phyloP scores from a whole-genome alignment of 2,113 vertebrate genomes.

The Barnardius zonarius region DNA sequence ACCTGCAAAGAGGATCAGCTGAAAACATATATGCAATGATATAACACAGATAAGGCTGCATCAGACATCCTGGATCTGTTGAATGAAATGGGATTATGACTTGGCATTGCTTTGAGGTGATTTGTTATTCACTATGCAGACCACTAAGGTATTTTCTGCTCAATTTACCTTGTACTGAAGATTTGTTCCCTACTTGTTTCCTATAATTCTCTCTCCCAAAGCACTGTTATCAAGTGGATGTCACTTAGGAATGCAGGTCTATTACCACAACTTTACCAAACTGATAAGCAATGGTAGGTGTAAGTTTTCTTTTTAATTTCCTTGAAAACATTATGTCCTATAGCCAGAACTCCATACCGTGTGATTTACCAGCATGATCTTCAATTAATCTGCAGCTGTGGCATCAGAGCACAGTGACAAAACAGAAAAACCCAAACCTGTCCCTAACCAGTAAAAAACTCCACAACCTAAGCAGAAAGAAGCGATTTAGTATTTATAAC shows the following conservation, averaged over 20 bases:
- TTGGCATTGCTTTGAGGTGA: conserved; percentile 7
- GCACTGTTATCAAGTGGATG: conserved; percentile 21
- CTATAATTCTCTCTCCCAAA: conserved; percentile 32
- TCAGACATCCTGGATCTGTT: not conserved
- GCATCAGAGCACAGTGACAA: not conserved
- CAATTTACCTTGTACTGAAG: conserved; percentile 43
- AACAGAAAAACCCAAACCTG: not conserved
- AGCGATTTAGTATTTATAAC: not conserved
- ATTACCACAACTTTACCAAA: conserved; percentile 12
- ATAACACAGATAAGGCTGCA: not conserved
- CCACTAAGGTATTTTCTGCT: conserved; percentile 30
- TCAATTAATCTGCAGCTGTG: conserved; percentile 52
- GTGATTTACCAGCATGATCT: conserved; percentile 36
- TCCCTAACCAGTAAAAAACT: not conserved
- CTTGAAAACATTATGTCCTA: conserved; percentile 27
- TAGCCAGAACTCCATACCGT: not conserved
- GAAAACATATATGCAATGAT: not conserved
- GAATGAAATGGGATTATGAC: conserved; percentile 3
- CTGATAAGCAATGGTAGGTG: not conserved
- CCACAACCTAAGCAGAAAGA: not conserved
- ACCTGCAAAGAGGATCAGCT: not conserved
- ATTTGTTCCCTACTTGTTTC: not conserved
- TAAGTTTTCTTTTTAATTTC: conserved; percentile 48
- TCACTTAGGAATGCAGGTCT: conserved; percentile 32
- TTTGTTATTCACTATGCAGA: conserved; percentile 30